A percentile compares a stretch with the other conserved stretches of the same genome.
Conservation (phyloP, 2,888 invertebrate species). For the Agrenia bidenticulata region DNA sequence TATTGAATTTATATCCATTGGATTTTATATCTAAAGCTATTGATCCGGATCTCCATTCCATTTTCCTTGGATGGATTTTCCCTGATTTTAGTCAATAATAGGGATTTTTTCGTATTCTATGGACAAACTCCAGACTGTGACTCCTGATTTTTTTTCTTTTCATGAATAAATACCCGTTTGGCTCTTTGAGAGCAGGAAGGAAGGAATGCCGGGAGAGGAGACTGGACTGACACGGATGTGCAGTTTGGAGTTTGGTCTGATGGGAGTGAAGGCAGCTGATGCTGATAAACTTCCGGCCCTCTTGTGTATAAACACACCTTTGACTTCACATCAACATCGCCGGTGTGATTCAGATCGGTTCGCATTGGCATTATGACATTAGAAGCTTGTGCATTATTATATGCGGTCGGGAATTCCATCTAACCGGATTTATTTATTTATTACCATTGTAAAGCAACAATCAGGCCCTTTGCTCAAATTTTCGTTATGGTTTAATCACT, state of each 20-base stretch:
- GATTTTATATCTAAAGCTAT: not conserved
- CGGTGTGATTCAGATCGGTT: not conserved
- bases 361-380: slow-evolving; percentile 1
- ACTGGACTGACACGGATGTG: slow-evolving; percentile 12
- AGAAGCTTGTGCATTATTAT: no score
- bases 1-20: not conserved
- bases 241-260: slow-evolving; percentile 4
- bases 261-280: slow-evolving; percentile 29
- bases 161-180: not conserved
- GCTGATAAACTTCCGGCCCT: slow-evolving; percentile 26
- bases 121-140: not conserved
- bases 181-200: not conserved
- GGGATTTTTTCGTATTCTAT: not conserved
- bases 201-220: slow-evolving; percentile 2
- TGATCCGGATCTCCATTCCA: not conserved
- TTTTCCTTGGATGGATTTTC: not conserved
- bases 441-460: no score
- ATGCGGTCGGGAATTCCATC: no score
- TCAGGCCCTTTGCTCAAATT: no score
- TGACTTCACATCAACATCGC: not conserved
- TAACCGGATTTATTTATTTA: no score
- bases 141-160: slow-evolving; percentile 8
- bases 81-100: not conserved
- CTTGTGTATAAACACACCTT: slow-evolving; percentile 7
- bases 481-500: no score